phyloP scores from a whole-genome alignment of 2,797 vertebrate genomes.

The Crocidura indochinensis region DNA sequence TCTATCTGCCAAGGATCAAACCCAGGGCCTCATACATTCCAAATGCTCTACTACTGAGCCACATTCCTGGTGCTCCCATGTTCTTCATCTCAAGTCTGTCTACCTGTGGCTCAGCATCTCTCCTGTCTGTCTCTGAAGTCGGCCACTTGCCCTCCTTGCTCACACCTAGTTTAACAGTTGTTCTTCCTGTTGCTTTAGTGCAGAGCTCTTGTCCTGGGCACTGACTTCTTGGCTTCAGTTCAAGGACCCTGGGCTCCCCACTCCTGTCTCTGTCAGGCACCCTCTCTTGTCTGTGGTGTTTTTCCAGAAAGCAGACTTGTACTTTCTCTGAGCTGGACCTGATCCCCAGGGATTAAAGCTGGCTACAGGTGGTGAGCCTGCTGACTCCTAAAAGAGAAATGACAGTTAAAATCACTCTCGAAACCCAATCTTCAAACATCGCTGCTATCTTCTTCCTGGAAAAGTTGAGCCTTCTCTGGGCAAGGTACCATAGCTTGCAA shows the following conservation, averaged over 20 bases:
- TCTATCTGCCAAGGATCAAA: too few species aligned
- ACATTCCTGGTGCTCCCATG: too few species aligned
- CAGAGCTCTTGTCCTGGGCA: neutral
- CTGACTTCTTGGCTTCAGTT: neutral
- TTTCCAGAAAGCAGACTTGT: neutral
- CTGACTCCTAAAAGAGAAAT: conserved; percentile 50
- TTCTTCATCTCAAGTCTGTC: too few species aligned
- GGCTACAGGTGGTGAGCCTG: neutral
- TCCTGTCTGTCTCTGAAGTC: too few species aligned
- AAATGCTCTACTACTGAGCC: too few species aligned
- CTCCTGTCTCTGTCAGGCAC: neutral
- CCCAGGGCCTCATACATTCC: too few species aligned
- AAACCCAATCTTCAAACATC: conserved; percentile 62
- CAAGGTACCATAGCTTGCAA: conserved; percentile 69
- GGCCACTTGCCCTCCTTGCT: too few species aligned
- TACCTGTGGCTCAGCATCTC: too few species aligned
- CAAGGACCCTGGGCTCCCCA: neutral
- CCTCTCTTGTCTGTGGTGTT: neutral
- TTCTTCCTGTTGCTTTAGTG: neutral
- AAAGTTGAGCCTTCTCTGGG: conserved; percentile 58
- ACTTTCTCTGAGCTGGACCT: conserved; percentile 30
- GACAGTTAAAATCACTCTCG: conserved; percentile 35
- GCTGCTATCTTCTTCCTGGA: conserved; percentile 64
- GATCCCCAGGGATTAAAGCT: neutral
- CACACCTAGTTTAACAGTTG: too few species aligned